Percentiles rank a stretch among this genome's conserved stretches.
Evolutionary conservation across 2,797 vertebrate genomes (phyloP).

Genomic region (Myotis myotis): DNA sequence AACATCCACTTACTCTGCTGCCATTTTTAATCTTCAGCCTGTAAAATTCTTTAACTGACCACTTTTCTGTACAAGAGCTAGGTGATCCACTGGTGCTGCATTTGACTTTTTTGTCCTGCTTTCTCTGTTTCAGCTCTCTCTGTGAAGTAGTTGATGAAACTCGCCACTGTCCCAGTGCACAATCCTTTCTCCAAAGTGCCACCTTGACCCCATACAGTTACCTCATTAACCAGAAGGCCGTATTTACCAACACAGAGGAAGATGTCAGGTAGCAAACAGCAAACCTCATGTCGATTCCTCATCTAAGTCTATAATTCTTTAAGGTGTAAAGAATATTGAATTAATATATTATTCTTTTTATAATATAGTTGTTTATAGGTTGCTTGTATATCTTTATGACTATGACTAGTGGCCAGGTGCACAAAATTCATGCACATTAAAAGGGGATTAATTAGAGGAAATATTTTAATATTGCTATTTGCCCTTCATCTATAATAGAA

Average conservation of each 20-base stretch:
- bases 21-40: too few relatives aligned
- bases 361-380: background rate
- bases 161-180: too few relatives aligned
- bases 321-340: background rate
- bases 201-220: background rate
- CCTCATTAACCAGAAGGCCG: background rate
- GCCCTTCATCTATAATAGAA: too few relatives aligned
- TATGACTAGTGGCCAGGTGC: too few relatives aligned
- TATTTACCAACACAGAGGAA: background rate
- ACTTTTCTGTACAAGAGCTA: background rate
- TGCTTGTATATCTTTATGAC: background rate
- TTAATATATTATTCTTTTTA: background rate
- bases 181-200: too few relatives aligned
- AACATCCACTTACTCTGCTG: too few relatives aligned
- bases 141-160: too few relatives aligned
- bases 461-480: too few relatives aligned
- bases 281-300: constrained; percentile 62
- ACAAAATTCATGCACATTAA: too few relatives aligned
- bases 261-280: constrained; percentile 62
- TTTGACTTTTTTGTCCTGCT: background rate
- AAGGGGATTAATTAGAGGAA: too few relatives aligned
- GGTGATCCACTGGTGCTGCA: background rate
- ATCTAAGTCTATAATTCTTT: constrained; percentile 46
- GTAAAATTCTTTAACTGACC: background rate
- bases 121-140: too few relatives aligned